Evolutionary conservation across 2,113 vertebrate species (phyloP), one percentile per base, ranked within the genome.

Genomic region (Helogale parvula): DNA sequence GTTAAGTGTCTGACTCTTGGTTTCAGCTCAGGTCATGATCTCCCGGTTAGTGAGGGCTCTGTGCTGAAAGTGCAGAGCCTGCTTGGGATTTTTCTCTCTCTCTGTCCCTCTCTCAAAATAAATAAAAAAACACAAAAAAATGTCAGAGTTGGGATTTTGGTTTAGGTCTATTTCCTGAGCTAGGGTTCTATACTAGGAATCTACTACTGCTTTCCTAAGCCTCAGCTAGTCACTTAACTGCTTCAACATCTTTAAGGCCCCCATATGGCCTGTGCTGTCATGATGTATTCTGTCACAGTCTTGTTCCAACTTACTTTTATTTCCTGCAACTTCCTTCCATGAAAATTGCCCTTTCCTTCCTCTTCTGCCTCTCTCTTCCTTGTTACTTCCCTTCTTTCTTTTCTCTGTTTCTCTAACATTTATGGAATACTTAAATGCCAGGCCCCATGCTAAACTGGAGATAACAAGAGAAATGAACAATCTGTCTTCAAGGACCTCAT

Each of bases 401-500:
- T 88, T 38, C 35, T 84, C 94, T 45, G 21, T 65, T 87, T 35
- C 6, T 80, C 93, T 74, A 84, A 76, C 27, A 84, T 15, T 63
- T 87, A 84, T 17, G 35, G 52, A 80, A 74, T 66, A 35, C 23
- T 63, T 68, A 41, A 90, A 54, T 81, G 69, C 50, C 52, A 77
- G 19, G 45, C 12, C n/a, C 45, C 81, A 27, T 27, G 15, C 38
- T 90, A 90, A 90, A 52, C 3, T 54, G 60, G 41, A 94, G 88
- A 93, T 81, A 91, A 90, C 4, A 25, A 88, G 68, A 79, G 68
- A 94, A 74, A 71, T n/a, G 31, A 94, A 21, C 65, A 92, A 27
- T 80, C 90, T 90, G 41, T 91, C 65, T 92, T 96, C 35, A 84
- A 77, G 50, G 76, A 96, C 63, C 66, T 84, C 74, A 54, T 19